Evolutionary conservation across 2,113 vertebrate species (phyloP).

Genomic region (Perca schrenkii): DNA sequence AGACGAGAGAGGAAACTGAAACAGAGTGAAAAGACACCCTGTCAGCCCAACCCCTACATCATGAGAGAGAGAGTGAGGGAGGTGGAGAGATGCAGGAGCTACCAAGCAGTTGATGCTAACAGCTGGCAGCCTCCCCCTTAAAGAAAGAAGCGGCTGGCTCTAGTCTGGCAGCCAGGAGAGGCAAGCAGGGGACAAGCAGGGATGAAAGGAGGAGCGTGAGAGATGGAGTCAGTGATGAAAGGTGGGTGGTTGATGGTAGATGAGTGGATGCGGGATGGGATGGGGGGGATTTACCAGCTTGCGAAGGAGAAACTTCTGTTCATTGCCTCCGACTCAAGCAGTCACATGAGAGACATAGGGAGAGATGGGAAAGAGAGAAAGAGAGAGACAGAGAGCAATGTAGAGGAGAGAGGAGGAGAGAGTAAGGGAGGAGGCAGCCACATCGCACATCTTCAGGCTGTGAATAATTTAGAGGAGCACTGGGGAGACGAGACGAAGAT

Average conservation of each 20-base stretch:
- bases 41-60: constrained; percentile 2
- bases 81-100: constrained; percentile 24
- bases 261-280: constrained; percentile 47
- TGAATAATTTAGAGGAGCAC: constrained; percentile 86
- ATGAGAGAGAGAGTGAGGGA: constrained; percentile 29
- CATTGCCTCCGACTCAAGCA: constrained; percentile 70
- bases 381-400: constrained; percentile 52
- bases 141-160: constrained; percentile 39
- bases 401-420: constrained; percentile 46
- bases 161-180: constrained; percentile 59
- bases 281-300: constrained; percentile 54
- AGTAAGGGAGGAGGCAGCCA: constrained; percentile 63
- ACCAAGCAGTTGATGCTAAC: constrained; percentile 53
- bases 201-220: constrained; percentile 70
- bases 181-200: constrained; percentile 52
- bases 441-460: constrained; percentile 77
- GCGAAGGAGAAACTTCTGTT: constrained; percentile 62
- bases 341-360: constrained; percentile 66
- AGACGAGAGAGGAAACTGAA: neutral
- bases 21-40: neutral
- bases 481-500: constrained; percentile 82
- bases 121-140: constrained; percentile 60
- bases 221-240: constrained; percentile 70
- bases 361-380: constrained; percentile 58
- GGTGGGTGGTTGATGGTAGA: constrained; percentile 68